These are phyloP conservation scores for Barbus barbus DNA, from an alignment of 2,113 vertebrate species.

Conservation along the genomic window DNA sequence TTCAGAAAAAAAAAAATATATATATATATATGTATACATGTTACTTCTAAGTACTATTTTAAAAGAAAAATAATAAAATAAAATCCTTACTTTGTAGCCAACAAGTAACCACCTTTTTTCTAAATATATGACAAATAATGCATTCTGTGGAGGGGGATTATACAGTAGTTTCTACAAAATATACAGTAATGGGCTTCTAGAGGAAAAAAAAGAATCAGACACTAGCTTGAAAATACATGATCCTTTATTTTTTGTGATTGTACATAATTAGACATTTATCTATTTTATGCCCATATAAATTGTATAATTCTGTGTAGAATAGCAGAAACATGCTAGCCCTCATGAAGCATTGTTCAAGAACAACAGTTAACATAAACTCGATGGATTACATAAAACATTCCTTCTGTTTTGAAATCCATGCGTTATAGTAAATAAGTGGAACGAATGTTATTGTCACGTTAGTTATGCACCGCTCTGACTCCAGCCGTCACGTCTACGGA, in stretches of 20 bases:
- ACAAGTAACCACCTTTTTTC: too few species aligned
- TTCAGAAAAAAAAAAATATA: too few species aligned
- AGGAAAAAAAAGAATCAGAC: neutral
- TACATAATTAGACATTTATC: slow-evolving; percentile 76
- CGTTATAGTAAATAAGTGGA: slow-evolving; percentile 69
- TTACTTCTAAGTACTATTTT: too few species aligned
- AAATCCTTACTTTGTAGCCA: too few species aligned
- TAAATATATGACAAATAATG: neutral
- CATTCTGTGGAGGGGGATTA: neutral
- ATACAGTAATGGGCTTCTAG: neutral
- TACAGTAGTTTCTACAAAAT: neutral
- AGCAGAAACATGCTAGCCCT: slow-evolving; percentile 82
- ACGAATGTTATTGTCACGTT: slow-evolving; percentile 63
- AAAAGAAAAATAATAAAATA: too few species aligned
- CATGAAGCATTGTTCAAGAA: slow-evolving; percentile 76
- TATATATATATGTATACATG: too few species aligned
- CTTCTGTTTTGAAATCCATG: slow-evolving; percentile 73
- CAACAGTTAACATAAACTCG: slow-evolving; percentile 71
- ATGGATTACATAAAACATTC: slow-evolving; percentile 73
- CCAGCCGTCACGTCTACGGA: slow-evolving; percentile 38
- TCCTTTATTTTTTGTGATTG: slow-evolving; percentile 72
- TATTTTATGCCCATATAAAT: slow-evolving; percentile 74
- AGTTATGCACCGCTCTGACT: slow-evolving; percentile 23
- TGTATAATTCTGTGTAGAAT: slow-evolving; percentile 71
- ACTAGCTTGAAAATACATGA: slow-evolving; percentile 72